These are phyloP conservation scores for Leptinotarsa rubiginosa DNA, from an alignment of 2,888 invertebrate genomes.

Conservation along the genomic window DNA sequence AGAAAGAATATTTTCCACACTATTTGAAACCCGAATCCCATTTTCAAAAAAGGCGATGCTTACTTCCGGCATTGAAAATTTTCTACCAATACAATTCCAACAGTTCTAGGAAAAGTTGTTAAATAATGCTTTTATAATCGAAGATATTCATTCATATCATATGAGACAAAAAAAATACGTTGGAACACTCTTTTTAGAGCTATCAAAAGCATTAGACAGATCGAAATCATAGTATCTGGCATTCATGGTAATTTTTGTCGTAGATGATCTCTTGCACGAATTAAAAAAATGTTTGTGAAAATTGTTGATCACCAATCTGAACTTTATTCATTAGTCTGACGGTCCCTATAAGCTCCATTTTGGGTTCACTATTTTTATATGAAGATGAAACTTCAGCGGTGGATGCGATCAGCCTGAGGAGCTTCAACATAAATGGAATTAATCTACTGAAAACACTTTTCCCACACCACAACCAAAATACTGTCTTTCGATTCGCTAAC, in stretches of 20 bases:
- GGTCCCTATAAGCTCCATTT: neutral
- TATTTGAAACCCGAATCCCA: neutral
- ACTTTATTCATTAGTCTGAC: neutral
- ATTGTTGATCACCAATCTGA: slow-evolving; percentile 2
- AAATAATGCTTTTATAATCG: neutral
- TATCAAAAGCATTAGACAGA: neutral
- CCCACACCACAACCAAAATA: too few relatives aligned
- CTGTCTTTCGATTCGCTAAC: too few relatives aligned
- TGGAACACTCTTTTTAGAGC: neutral
- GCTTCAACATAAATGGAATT: neutral
- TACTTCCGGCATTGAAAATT: neutral
- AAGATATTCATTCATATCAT: neutral
- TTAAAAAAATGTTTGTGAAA: neutral
- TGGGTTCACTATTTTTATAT: slow-evolving; percentile 4
- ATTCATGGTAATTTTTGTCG: neutral
- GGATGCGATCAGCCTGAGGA: neutral
- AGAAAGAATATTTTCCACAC: neutral
- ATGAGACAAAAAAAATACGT: neutral
- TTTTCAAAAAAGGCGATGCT: neutral
- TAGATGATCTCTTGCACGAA: slow-evolving; percentile 1
- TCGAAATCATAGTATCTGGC: neutral
- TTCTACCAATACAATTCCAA: neutral
- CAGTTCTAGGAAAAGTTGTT: neutral
- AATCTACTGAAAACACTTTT: too few relatives aligned
- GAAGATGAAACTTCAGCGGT: neutral